Evolutionary conservation across 2,797 vertebrate species (phyloP).

Genomic region (Melanotaenia nigrans): DNA sequence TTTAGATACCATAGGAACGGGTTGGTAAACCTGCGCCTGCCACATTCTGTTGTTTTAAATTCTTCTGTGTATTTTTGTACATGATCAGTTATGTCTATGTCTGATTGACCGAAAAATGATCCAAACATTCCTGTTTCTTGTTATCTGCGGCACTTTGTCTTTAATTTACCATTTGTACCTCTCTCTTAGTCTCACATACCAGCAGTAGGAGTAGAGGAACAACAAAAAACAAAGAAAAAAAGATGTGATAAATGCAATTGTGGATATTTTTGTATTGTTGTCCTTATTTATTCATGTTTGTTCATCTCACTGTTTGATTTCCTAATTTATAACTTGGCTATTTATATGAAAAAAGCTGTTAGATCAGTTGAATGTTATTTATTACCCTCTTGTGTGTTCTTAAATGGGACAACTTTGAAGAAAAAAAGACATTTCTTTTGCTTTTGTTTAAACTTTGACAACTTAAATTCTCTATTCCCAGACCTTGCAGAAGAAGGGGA

Average conservation of each 20-base stretch:
- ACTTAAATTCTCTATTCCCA: constrained; percentile 75
- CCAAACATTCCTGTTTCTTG: constrained; percentile 64
- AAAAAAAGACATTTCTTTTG: constrained; percentile 60
- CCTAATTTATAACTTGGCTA: constrained; percentile 87
- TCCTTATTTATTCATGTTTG: constrained; percentile 80
- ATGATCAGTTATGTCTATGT: constrained; percentile 61
- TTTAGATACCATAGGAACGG: constrained; percentile 73
- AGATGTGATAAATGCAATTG: constrained; percentile 77
- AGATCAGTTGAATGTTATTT: constrained; percentile 89
- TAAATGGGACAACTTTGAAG: constrained; percentile 84
- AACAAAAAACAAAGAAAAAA: constrained; percentile 46
- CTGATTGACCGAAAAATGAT: constrained; percentile 57
- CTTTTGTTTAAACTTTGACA: constrained; percentile 64
- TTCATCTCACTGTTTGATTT: constrained; percentile 75
- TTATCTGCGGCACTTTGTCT: constrained; percentile 72
- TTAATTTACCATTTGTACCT: constrained; percentile 65
- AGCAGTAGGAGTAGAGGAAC: constrained; percentile 80
- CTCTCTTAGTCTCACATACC: constrained; percentile 77
- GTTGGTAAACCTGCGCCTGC: constrained; percentile 69
- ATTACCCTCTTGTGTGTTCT: constrained; percentile 85
- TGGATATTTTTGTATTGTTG: constrained; percentile 86
- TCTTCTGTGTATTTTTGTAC: constrained; percentile 68
- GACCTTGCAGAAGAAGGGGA: constrained; percentile 61
- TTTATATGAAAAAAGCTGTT: constrained; percentile 88
- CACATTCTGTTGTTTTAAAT: constrained; percentile 82